phyloP scores from a whole-genome alignment of 2,113 vertebrate genomes.

The Sciurus niger region DNA sequence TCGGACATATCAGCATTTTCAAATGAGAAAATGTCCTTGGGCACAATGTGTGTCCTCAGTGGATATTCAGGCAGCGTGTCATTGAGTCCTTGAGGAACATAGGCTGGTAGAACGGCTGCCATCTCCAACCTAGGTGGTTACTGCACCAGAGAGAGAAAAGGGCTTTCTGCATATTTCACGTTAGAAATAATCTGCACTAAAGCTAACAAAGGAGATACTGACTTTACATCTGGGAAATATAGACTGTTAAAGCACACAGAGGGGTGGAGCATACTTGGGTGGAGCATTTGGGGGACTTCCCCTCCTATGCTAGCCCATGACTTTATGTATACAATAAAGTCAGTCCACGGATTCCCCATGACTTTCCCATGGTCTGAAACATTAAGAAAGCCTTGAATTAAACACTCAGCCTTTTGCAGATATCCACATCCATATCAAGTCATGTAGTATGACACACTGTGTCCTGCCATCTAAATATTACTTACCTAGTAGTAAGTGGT shows the following conservation, averaged over 20 bases:
- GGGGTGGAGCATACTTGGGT: no score
- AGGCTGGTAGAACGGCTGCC: background rate
- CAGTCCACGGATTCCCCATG: no score
- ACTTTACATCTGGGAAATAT: no score
- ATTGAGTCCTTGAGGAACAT: background rate
- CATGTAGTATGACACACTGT: background rate
- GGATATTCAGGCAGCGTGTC: background rate
- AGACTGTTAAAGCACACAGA: no score
- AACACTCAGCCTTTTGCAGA: background rate
- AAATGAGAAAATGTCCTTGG: background rate
- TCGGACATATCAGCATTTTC: background rate
- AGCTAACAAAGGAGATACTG: background rate
- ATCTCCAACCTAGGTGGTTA: background rate
- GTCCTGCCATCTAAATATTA: background rate
- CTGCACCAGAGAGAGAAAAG: background rate
- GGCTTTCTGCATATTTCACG: background rate
- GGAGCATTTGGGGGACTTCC: no score
- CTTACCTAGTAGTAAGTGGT: background rate
- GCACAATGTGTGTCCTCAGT: background rate
- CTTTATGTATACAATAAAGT: background rate
- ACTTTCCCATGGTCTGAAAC: background rate
- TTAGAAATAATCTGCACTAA: background rate
- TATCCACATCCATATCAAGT: background rate
- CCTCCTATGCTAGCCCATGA: background rate
- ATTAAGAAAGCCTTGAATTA: background rate